These are phyloP conservation scores for Ischnus inquisitorius DNA, from an alignment of 2,888 invertebrate genomes.

Conservation along the genomic window DNA sequence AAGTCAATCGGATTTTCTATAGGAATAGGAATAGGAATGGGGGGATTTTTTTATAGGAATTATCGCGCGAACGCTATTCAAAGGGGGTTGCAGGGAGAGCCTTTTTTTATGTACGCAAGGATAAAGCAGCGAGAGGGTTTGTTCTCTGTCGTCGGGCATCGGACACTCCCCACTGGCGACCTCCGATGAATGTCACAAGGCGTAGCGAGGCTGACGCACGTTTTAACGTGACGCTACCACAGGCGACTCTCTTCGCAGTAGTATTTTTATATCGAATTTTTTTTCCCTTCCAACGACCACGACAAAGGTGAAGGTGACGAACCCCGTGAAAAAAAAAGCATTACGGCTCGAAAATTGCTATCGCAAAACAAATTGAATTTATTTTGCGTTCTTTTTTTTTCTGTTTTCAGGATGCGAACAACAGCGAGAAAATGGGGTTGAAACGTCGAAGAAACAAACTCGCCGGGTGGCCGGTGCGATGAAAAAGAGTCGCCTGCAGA, in stretches of 20 bases:
- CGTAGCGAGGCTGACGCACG: constrained; percentile 26
- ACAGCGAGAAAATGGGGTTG: constrained; percentile 80
- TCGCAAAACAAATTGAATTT: background rate
- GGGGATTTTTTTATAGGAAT: constrained; percentile 25
- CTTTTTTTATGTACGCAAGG: constrained; percentile 3
- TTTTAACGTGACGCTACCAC: background rate
- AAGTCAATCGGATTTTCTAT: no score
- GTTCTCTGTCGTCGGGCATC: constrained; percentile 21
- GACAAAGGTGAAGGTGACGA: constrained; percentile 19
- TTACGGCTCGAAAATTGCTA: background rate
- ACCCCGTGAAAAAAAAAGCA: background rate
- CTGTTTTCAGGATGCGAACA: constrained; percentile 75
- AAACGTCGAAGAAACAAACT: constrained; percentile 80
- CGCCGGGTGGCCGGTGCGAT: constrained; percentile 67
- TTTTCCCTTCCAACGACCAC: background rate
- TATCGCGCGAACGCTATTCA: constrained; percentile 22
- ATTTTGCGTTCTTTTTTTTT: constrained; percentile 14
- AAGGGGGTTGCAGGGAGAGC: background rate
- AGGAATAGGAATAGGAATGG: no score
- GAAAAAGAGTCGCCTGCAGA: constrained; percentile 23
- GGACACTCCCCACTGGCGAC: constrained; percentile 19
- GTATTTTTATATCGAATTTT: constrained; percentile 20
- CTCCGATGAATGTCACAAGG: constrained; percentile 60
- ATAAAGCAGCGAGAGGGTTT: constrained; percentile 34
- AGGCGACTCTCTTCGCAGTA: background rate